Conservation (phyloP, 1,140 invertebrate genomes). For the Zaprionus tsacasi region DNA sequence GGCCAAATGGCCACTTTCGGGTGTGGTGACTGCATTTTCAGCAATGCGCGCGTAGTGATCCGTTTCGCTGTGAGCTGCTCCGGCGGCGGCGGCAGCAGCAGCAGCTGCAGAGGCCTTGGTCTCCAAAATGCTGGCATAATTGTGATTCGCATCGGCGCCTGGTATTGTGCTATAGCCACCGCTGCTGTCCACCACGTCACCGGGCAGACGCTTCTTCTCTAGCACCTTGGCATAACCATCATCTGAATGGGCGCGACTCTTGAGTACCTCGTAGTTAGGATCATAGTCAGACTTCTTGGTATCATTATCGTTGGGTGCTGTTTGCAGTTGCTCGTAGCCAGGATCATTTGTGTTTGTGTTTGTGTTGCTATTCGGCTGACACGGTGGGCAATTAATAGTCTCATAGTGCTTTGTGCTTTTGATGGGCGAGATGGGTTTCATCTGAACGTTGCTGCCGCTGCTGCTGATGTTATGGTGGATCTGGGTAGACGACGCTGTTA, state of each 20-base stretch:
- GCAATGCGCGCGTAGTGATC: conserved; percentile 80
- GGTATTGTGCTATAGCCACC: conserved; percentile 79
- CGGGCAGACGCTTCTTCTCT: conserved; percentile 66
- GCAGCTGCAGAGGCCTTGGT: conserved; percentile 55
- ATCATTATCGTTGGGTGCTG: conserved; percentile 49
- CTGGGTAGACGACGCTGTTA: conserved; percentile 15
- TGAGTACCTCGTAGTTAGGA: conserved; percentile 90
- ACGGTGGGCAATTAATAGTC: conserved; percentile 73
- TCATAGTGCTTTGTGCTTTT: conserved; percentile 77
- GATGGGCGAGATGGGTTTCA: conserved; percentile 32
- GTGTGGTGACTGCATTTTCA: conserved; percentile 47
- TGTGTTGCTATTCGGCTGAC: conserved; percentile 25
- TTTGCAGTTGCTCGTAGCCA: conserved; percentile 86
- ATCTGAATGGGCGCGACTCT: conserved; percentile 77
- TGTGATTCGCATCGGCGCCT: conserved; percentile 78
- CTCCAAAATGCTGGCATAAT: conserved; percentile 82
- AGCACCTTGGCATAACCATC: conserved; percentile 84
- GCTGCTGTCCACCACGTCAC: conserved; percentile 54
- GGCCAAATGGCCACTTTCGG: conserved; percentile 38
- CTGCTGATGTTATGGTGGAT: conserved; percentile 12
- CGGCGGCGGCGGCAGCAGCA: not conserved
- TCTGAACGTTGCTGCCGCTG: conserved; percentile 25
- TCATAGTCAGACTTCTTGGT: conserved; percentile 85
- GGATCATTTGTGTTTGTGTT: conserved; percentile 86
- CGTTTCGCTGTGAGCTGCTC: conserved; percentile 19